A percentile compares a stretch with the other conserved stretches of the same genome.
These are phyloP conservation scores for Holocentrus rufus DNA, from an alignment of 2,797 vertebrate species.

Conservation along the genomic window DNA sequence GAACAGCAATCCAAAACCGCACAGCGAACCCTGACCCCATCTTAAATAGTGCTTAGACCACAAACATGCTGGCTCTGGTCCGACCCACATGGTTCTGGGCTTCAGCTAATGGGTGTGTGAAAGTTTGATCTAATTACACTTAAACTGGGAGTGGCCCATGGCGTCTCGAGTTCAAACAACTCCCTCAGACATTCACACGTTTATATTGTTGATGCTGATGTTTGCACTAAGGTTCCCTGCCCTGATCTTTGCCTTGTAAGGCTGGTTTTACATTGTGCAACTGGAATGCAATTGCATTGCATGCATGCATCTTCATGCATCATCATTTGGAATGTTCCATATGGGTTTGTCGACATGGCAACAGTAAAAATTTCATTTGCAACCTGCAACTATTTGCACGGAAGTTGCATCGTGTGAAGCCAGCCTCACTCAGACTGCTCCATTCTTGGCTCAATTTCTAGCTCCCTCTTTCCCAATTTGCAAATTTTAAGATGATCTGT, in stretches of 20 bases:
- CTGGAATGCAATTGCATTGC: too few relatives aligned
- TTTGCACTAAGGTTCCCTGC: background rate
- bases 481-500: background rate
- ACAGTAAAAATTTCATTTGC: too few relatives aligned
- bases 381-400: too few relatives aligned
- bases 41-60: slow-evolving; percentile 31
- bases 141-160: slow-evolving; percentile 41
- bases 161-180: slow-evolving; percentile 14
- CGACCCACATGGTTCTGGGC: slow-evolving; percentile 27
- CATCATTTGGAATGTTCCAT: too few relatives aligned
- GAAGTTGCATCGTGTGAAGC: too few relatives aligned
- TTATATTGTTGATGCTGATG: background rate
- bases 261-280: too few relatives aligned
- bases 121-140: slow-evolving; percentile 43
- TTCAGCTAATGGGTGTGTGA: slow-evolving; percentile 55
- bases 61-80: slow-evolving; percentile 48
- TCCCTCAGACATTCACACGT: background rate
- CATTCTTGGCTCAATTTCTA: background rate
- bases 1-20: slow-evolving; percentile 48
- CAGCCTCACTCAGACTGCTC: background rate
- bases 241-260: background rate
- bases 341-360: too few relatives aligned
- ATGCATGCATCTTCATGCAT: too few relatives aligned
- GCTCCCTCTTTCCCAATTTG: background rate
- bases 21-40: slow-evolving; percentile 49